Evolutionary conservation across 2,888 invertebrate species (phyloP), one percentile per base, ranked within the genome.

Genomic region (Melanophora roralis): DNA sequence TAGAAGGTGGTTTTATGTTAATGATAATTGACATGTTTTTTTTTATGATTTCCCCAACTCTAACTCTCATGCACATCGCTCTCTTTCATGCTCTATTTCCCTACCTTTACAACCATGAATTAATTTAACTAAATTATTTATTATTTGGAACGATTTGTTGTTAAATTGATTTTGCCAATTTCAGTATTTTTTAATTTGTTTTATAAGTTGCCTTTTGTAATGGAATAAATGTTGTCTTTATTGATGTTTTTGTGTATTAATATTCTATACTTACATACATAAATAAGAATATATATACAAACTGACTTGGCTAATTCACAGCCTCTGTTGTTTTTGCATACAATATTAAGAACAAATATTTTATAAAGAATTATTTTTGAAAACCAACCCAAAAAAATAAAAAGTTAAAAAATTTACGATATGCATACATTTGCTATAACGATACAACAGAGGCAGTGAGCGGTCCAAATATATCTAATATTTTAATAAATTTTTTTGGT

Each of bases 151-250:
- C 9, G 32, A 51, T 51, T 43, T 14, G 12, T 65, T 40, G 14
- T 19, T 32, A 65, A 75, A 49, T 65, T 36, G 16, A 23, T 23
- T 12, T 57, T 43, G 38, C 51, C 45, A 38, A 60, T 62, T 68
- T 69, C 45, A 47, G 47, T 5, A 47, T 55, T 68, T 55, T 47
- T 1, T 36, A 16, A 23, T 57, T 53, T 53, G 38, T 55, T 76
- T 69, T 47, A 76, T 64, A 62, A 62, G 53, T 55, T 69, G 76
- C 71, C 62, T 77, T 5, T 27, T 71, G 69, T 59, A 62, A 16
- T 64, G 72, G 23, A 64, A 64, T 77, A 71, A 71, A 65, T 77
- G 76, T 76, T 69, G 76, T 76, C 69, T 64, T 57, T 57, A 38
- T 76, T 69, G 69, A 57, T 69, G 47, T 76, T 76, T n/a, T n/a